Evolutionary conservation across 2,888 invertebrate species (phyloP), one percentile per base, ranked within the genome.

Genomic region (Heliconius aoede): DNA sequence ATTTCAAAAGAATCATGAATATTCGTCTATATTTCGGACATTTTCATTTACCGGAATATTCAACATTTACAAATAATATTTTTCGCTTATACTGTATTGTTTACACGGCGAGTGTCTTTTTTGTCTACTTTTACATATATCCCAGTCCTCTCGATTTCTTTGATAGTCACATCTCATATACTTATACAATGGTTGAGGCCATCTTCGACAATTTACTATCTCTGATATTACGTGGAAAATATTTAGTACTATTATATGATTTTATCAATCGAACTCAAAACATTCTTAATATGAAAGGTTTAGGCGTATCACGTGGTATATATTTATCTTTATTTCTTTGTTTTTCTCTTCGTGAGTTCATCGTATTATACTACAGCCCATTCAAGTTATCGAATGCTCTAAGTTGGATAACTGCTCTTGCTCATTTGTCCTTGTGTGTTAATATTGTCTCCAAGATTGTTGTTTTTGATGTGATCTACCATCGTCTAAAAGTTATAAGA

Each of bases 381-480:
- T 69, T 69, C 24, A 30, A n/a, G 15, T 21, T 24, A 69, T 9
- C 69, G 1, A 55, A 69, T 69, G 1, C 55, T 7, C 51, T 55
- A 13, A 24, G 55, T 69, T 60, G 28, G n/a, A 15, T 74, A 18
- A 1, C 51, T 21, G 21, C 18, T 21, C 55, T 64, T 21, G 24
- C 51, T 1, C 32, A 13, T 18, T 2, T 55, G 0, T 73, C 73
- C 3, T 7, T 32, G 3, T 55, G 30, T 32, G 24, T 73, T 2
- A 73, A 46, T 30, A 65, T 55, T 8, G 8, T 55, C 1, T 65
- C 73, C 3, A 73, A 73, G 55, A 21, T 73, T 18, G 18, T 73
- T 11, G 30, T 73, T 55, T 73, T 73, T 26, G 73, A 73, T 32
- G 51, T 64, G 1, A 26, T 65, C 24, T 73, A 73, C 15, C 51